phyloP scores from a whole-genome alignment of 1,140 invertebrate species.

The Metaphire vulgaris region DNA sequence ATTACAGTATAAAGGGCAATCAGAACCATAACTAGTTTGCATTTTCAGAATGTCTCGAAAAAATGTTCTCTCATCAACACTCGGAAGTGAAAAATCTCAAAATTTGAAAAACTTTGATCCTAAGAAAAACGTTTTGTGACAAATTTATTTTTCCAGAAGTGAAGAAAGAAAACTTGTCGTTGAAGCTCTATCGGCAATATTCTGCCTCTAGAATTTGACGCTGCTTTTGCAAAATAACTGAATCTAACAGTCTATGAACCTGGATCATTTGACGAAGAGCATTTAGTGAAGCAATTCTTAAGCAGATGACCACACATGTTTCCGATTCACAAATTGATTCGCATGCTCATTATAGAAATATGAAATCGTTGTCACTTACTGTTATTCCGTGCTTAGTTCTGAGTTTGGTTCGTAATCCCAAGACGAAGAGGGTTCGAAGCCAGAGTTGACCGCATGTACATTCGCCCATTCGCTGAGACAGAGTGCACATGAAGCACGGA shows the following conservation, averaged over 20 bases:
- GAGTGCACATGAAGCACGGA: not conserved
- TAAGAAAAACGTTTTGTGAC: no score
- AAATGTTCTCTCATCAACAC: no score
- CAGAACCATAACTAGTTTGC: no score
- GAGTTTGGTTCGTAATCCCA: not conserved
- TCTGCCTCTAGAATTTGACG: no score
- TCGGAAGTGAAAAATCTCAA: no score
- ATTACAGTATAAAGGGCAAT: no score
- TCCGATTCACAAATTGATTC: not conserved
- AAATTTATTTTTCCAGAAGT: not conserved
- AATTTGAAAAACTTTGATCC: no score
- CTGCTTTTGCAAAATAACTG: no score
- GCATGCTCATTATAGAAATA: not conserved
- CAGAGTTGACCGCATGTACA: not conserved
- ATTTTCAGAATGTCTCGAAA: no score
- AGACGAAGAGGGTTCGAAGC: not conserved
- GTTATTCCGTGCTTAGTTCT: not conserved
- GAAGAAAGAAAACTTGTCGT: not conserved
- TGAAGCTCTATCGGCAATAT: no score
- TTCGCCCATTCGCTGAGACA: not conserved
- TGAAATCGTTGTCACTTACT: not conserved
- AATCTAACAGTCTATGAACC: no score
- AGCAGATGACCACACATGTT: not conserved
- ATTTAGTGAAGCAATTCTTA: not conserved
- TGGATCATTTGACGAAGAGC: not conserved